phyloP scores from a whole-genome alignment of 2,888 invertebrate species.

The Sphinx pinastri region DNA sequence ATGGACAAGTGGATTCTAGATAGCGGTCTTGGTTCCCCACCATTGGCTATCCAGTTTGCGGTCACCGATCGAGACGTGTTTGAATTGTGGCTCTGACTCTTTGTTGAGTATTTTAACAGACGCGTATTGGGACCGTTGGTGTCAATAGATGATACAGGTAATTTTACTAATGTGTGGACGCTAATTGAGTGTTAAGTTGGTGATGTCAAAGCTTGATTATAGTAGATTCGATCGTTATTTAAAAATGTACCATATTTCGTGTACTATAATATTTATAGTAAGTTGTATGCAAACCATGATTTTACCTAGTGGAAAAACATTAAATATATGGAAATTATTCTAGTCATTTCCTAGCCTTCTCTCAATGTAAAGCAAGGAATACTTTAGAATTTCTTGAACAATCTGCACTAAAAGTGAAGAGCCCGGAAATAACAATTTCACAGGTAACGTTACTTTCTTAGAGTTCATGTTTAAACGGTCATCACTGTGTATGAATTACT shows the following conservation, averaged over 20 bases:
- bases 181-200: too few relatives aligned
- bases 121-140: slow-evolving; percentile 30
- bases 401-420: not conserved
- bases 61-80: slow-evolving; percentile 46
- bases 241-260: too few relatives aligned
- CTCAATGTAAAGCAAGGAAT: too few relatives aligned
- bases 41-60: slow-evolving; percentile 60
- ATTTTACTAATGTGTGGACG: not conserved
- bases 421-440: not conserved
- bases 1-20: slow-evolving; percentile 34
- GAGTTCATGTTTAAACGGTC: not conserved
- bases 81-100: slow-evolving; percentile 44
- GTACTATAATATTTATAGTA: too few relatives aligned
- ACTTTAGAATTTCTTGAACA: too few relatives aligned
- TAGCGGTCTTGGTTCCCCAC: slow-evolving; percentile 55
- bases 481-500: not conserved
- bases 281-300: too few relatives aligned
- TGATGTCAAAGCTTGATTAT: too few relatives aligned
- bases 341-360: too few relatives aligned
- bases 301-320: too few relatives aligned
- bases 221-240: too few relatives aligned
- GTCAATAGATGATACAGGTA: not conserved
- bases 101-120: slow-evolving; percentile 47
- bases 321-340: too few relatives aligned
- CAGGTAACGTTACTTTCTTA: not conserved